phyloP scores from a whole-genome alignment of 2,113 vertebrate genomes.

The Albula glossodonta region DNA sequence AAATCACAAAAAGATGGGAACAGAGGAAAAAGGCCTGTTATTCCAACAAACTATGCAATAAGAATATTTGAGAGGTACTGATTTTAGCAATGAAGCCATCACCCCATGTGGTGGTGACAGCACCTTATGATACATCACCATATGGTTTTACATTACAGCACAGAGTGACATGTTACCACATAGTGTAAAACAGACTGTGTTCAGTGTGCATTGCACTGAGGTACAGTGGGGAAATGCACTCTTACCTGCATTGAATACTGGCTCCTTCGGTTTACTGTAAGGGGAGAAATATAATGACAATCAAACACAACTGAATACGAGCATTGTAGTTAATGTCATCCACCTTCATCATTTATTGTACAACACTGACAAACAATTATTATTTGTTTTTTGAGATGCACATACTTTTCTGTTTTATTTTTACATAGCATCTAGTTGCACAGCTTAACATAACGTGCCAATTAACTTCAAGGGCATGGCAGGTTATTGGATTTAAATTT shows the following conservation, averaged over 20 bases:
- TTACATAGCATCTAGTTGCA: neutral
- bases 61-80: neutral
- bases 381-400: neutral
- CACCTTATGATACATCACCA: too few species aligned
- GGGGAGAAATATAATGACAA: conserved; percentile 38
- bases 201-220: neutral
- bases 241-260: conserved; percentile 96
- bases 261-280: conserved; percentile 94
- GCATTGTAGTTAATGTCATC: neutral
- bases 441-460: neutral
- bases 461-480: neutral
- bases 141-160: neutral
- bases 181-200: neutral
- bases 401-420: neutral
- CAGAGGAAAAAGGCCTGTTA: neutral
- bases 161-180: too few species aligned
- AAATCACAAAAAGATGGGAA: too few species aligned
- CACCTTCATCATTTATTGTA: neutral
- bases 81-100: neutral
- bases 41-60: too few species aligned
- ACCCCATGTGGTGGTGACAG: neutral
- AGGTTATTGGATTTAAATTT: neutral
- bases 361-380: neutral
- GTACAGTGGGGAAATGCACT: conserved; percentile 28
- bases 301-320: conserved; percentile 18